Conservation (phyloP, 2,888 invertebrate species). For the Platynereis dumerilii region DNA sequence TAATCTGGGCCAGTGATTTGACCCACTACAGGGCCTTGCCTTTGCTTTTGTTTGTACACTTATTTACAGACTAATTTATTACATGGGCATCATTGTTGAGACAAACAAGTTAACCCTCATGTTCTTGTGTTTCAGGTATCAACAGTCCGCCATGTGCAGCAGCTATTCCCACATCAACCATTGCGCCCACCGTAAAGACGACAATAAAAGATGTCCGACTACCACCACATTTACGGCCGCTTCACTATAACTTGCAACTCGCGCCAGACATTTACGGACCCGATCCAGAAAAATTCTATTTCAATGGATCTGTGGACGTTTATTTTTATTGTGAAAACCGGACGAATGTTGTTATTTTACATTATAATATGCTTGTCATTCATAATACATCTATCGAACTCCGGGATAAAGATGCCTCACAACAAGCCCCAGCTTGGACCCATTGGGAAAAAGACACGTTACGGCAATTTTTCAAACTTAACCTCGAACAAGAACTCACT, state of each 20-base stretch:
- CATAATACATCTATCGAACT: not conserved
- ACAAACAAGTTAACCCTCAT: too few species aligned
- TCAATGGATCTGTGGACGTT: not conserved
- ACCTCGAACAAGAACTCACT: constrained; percentile 69
- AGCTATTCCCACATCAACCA: not conserved
- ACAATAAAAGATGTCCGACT: not conserved
- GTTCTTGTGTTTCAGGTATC: too few species aligned
- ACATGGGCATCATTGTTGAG: too few species aligned
- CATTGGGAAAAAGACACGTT: constrained; percentile 40
- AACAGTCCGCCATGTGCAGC: too few species aligned
- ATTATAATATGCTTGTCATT: not conserved
- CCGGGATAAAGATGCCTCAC: not conserved
- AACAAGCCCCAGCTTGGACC: constrained; percentile 29
- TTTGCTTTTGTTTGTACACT: too few species aligned
- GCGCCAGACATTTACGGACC: not conserved
- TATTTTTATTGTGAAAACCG: not conserved
- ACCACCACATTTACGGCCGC: not conserved
- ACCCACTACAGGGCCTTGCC: too few species aligned
- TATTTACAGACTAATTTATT: too few species aligned
- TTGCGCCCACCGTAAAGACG: constrained; percentile 1
- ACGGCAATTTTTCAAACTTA: constrained; percentile 66
- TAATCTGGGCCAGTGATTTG: too few species aligned
- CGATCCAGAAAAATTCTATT: not conserved
- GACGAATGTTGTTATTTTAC: constrained; percentile 8
- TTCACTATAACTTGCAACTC: constrained; percentile 2